Evolutionary conservation across 1,140 invertebrate species (phyloP).

Genomic region (Hydropsyche tenuis): DNA sequence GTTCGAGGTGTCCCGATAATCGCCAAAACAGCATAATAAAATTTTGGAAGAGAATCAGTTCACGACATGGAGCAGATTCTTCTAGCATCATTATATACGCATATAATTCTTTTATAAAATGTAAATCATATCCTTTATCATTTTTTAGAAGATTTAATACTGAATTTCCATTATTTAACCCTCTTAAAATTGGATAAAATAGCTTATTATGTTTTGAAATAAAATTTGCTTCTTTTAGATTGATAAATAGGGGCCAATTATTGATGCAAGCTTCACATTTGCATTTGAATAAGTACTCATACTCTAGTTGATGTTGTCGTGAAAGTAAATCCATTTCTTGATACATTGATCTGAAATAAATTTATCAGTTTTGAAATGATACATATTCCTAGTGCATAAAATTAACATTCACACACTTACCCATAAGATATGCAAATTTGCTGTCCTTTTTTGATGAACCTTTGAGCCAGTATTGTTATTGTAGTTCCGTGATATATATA

Average conservation of each 20-base stretch:
- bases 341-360: conserved; percentile 54
- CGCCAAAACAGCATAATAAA: no score
- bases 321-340: no score
- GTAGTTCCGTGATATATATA: conserved; percentile 65
- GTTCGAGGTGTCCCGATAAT: no score
- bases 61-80: neutral
- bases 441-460: conserved; percentile 71
- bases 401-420: conserved; percentile 56
- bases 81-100: neutral
- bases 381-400: conserved; percentile 13
- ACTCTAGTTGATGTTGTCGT: conserved; percentile 73
- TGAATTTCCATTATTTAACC: conserved; percentile 1
- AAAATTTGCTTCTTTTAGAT: neutral
- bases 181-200: no score
- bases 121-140: neutral
- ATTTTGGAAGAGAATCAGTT: no score
- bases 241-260: conserved; percentile 67
- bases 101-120: neutral
- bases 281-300: conserved; percentile 76
- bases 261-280: conserved; percentile 72
- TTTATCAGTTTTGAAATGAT: conserved; percentile 67
- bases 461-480: conserved; percentile 65
- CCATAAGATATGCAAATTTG: conserved; percentile 73
- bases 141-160: neutral
- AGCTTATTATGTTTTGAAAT: neutral